A percentile compares a stretch with the other conserved stretches of the same genome.
Conservation (phyloP, 2,888 invertebrate genomes). For the Acrobasis repandana region DNA sequence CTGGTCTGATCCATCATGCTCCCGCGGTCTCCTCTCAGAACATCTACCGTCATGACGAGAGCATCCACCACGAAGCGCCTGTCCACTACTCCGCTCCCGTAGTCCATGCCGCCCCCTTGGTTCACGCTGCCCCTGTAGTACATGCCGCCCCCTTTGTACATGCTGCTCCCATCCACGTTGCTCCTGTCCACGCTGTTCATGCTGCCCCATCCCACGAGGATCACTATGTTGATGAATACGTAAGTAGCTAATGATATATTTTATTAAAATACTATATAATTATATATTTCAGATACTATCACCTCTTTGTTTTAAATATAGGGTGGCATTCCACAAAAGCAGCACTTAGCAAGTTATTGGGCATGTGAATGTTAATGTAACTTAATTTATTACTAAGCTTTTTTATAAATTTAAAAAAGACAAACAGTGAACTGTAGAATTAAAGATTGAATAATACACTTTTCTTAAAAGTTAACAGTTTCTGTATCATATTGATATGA, state of each 20-base stretch:
- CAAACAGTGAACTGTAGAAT: too few relatives aligned
- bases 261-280: too few relatives aligned
- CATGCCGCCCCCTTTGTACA: slow-evolving; percentile 38
- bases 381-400: too few relatives aligned
- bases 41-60: slow-evolving; percentile 69
- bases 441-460: too few relatives aligned
- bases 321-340: too few relatives aligned
- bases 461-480: too few relatives aligned
- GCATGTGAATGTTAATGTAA: too few relatives aligned
- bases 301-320: too few relatives aligned
- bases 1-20: slow-evolving; percentile 68
- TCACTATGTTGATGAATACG: slow-evolving; percentile 76
- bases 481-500: too few relatives aligned
- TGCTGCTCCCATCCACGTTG: slow-evolving; percentile 35
- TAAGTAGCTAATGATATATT: slow-evolving; percentile 40
- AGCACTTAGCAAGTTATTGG: too few relatives aligned
- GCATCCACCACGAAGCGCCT: slow-evolving; percentile 61
- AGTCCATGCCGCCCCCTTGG: slow-evolving; percentile 36
- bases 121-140: slow-evolving; percentile 33
- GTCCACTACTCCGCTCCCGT: slow-evolving; percentile 54
- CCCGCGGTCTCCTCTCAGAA: slow-evolving; percentile 78
- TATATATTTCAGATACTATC: too few relatives aligned
- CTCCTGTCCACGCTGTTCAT: slow-evolving; percentile 26
- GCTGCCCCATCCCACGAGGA: slow-evolving; percentile 51
- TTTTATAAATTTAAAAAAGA: too few relatives aligned